Conservation (phyloP, 2,888 invertebrate genomes). For the Hypercompe scribonia region DNA sequence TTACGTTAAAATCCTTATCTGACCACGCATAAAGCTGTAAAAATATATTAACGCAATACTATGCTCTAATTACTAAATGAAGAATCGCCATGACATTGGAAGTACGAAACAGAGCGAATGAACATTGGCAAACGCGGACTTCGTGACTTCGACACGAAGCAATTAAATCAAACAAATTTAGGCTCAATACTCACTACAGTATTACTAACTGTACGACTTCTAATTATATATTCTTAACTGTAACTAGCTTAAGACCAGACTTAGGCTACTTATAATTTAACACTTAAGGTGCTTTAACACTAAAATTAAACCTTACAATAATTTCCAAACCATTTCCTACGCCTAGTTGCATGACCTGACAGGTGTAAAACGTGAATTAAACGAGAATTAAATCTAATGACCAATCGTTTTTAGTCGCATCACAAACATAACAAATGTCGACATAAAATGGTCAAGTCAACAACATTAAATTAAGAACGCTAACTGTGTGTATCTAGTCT, state of each 20-base stretch:
- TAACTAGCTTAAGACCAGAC: neutral
- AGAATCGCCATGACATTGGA: constrained; percentile 52
- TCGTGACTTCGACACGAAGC: constrained; percentile 55
- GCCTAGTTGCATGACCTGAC: neutral
- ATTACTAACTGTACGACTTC: neutral
- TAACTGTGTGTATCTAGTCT: constrained; percentile 18
- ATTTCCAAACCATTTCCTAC: neutral
- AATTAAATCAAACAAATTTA: constrained; percentile 54
- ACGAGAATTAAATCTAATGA: neutral
- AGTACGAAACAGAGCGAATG: constrained; percentile 45
- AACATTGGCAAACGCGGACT: constrained; percentile 45
- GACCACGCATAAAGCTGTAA: constrained; percentile 29
- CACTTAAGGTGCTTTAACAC: neutral
- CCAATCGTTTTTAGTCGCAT: neutral
- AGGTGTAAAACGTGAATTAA: neutral
- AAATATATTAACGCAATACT: constrained; percentile 41
- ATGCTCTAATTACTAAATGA: constrained; percentile 44
- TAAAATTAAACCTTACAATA: neutral
- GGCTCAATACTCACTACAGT: constrained; percentile 8
- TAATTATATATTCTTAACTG: neutral
- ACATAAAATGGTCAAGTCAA: neutral
- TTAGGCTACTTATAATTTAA: neutral
- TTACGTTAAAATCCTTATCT: constrained; percentile 9
- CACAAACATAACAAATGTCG: neutral
- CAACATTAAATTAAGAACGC: neutral